Evolutionary conservation across 1,140 invertebrate genomes (phyloP).

Genomic region (Andricus grossulariae): DNA sequence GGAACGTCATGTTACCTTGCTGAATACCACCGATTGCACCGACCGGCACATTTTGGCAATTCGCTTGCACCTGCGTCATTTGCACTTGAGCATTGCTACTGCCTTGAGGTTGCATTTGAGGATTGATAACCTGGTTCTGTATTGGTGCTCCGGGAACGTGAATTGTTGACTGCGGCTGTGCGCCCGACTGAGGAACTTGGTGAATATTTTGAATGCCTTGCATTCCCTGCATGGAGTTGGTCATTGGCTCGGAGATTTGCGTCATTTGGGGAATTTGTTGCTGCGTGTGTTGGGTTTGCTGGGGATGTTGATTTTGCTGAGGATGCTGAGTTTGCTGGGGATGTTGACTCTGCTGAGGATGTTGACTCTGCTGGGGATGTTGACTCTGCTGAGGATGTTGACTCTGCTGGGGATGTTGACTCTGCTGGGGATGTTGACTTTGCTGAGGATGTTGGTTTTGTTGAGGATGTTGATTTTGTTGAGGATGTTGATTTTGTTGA

Average conservation of each 20-base stretch:
- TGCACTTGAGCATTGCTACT: conserved; percentile 56
- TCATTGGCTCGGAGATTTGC: conserved; percentile 65
- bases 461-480: conserved; percentile 1
- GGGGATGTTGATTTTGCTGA: background rate
- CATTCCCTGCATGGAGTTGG: conserved; percentile 63
- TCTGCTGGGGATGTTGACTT: background rate
- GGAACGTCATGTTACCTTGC: conserved; percentile 58
- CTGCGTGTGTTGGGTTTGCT: conserved; percentile 37
- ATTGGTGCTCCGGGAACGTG: conserved; percentile 54
- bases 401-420: background rate
- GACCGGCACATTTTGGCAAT: conserved; percentile 45
- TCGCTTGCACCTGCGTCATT: conserved; percentile 64
- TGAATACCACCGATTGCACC: conserved; percentile 35
- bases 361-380: background rate
- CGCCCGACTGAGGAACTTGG: conserved; percentile 69
- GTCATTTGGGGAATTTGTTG: conserved; percentile 52
- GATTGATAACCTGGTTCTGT: conserved; percentile 23
- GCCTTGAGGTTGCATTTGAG: conserved; percentile 37
- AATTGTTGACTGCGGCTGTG: conserved; percentile 55
- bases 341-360: background rate
- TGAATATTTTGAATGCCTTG: conserved; percentile 71
- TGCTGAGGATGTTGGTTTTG: conserved; percentile 41
- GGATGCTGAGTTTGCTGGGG: background rate
- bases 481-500: conserved; percentile 32
- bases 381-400: conserved; percentile 3